These are phyloP conservation scores for Mesocricetus auratus DNA, from an alignment of 2,113 vertebrate genomes.

Conservation along the genomic window DNA sequence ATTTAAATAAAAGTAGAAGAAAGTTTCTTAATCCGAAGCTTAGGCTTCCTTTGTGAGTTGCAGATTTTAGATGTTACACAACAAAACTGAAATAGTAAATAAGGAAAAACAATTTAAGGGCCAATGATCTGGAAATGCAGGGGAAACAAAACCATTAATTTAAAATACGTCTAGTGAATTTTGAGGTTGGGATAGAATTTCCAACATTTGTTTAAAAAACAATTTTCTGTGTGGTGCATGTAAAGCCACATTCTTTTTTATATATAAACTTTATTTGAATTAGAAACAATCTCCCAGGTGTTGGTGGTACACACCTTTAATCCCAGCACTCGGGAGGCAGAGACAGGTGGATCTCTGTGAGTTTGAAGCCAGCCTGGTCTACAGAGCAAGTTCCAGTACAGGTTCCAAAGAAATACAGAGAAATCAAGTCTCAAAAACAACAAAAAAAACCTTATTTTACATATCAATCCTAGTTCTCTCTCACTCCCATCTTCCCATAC, in stretches of 20 bases:
- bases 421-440: too few relatives aligned
- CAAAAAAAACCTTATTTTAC: too few relatives aligned
- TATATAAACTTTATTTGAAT: too few relatives aligned
- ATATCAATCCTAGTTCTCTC: too few relatives aligned
- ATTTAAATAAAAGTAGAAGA: slow-evolving; percentile 45
- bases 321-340: too few relatives aligned
- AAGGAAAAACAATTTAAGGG: neutral
- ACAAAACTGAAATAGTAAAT: slow-evolving; percentile 10
- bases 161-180: neutral
- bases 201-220: neutral
- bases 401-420: too few relatives aligned
- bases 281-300: too few relatives aligned
- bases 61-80: slow-evolving; percentile 4
- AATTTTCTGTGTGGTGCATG: neutral
- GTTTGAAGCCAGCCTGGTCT: too few relatives aligned
- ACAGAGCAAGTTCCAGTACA: too few relatives aligned
- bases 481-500: too few relatives aligned
- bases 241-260: neutral
- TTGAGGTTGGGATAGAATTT: neutral
- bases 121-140: neutral
- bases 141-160: neutral
- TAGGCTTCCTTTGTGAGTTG: neutral
- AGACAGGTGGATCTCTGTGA: too few relatives aligned
- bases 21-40: slow-evolving; percentile 18
- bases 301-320: too few relatives aligned